A percentile compares a stretch with the other conserved stretches of the same genome.
Conservation (phyloP, 2,797 vertebrate genomes). For the Spondyliosoma cantharus region DNA sequence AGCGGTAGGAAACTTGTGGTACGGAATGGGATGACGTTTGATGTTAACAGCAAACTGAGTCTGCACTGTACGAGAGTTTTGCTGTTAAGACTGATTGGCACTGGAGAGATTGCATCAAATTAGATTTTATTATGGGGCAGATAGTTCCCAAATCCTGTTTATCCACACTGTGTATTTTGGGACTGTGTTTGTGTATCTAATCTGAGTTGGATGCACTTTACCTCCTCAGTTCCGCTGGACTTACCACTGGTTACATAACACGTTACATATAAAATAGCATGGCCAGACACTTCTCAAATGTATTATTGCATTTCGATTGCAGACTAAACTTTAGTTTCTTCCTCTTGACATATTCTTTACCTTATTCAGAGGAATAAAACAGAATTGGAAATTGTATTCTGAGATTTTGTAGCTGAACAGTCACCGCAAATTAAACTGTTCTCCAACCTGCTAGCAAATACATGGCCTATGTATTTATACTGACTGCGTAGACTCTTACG, state of each 20-base stretch:
- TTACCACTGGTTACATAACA: background rate
- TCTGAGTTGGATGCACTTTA: background rate
- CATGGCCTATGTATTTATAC: background rate
- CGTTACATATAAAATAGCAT: background rate
- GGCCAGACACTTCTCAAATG: background rate
- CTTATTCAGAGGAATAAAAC: too few species aligned
- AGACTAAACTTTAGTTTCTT: background rate
- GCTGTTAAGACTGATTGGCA: conserved; percentile 62
- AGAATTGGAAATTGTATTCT: too few species aligned
- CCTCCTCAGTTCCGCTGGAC: background rate
- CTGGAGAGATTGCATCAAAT: conserved; percentile 66
- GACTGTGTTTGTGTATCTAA: conserved; percentile 11
- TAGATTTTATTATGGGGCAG: conserved; percentile 58
- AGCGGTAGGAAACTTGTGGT: conserved; percentile 54
- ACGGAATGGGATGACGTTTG: conserved; percentile 51
- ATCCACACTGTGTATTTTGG: conserved; percentile 12
- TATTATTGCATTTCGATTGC: background rate
- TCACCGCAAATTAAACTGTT: too few species aligned
- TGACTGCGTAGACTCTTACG: background rate
- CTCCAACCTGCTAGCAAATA: too few species aligned
- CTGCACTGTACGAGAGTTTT: conserved; percentile 42
- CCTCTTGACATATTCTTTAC: background rate
- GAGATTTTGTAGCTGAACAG: too few species aligned
- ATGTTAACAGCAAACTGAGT: conserved; percentile 55
- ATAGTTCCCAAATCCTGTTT: conserved; percentile 47